Evolutionary conservation across 2,797 vertebrate genomes (phyloP).

Genomic region (Taeniopygia guttata): DNA sequence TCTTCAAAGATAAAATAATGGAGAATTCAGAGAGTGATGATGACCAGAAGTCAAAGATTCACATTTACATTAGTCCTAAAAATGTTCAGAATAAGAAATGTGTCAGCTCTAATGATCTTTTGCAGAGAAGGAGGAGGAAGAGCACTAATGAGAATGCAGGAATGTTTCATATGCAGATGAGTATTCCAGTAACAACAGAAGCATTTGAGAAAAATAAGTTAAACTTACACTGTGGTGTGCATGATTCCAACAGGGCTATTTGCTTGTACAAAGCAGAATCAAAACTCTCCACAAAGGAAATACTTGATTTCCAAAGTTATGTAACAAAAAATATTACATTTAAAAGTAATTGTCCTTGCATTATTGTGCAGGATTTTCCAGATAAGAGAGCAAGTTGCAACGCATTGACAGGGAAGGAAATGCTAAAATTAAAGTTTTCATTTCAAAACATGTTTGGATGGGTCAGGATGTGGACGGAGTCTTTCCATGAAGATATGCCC

Average conservation of each 20-base stretch:
- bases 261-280: neutral
- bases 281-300: neutral
- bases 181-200: neutral
- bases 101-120: neutral
- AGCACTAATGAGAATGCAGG: neutral
- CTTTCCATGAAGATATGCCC: neutral
- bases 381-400: neutral
- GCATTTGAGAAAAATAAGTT: neutral
- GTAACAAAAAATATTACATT: neutral
- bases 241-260: neutral
- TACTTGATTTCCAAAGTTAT: neutral
- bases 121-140: neutral
- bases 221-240: neutral
- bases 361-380: neutral
- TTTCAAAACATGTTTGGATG: neutral
- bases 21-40: slow-evolving; percentile 3
- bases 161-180: neutral
- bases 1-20: neutral
- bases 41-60: neutral
- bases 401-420: neutral
- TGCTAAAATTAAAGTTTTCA: neutral
- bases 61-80: neutral
- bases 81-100: neutral
- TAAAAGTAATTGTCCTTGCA: neutral
- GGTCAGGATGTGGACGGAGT: neutral